phyloP scores from a whole-genome alignment of 2,113 vertebrate genomes.

The Columba janthina region DNA sequence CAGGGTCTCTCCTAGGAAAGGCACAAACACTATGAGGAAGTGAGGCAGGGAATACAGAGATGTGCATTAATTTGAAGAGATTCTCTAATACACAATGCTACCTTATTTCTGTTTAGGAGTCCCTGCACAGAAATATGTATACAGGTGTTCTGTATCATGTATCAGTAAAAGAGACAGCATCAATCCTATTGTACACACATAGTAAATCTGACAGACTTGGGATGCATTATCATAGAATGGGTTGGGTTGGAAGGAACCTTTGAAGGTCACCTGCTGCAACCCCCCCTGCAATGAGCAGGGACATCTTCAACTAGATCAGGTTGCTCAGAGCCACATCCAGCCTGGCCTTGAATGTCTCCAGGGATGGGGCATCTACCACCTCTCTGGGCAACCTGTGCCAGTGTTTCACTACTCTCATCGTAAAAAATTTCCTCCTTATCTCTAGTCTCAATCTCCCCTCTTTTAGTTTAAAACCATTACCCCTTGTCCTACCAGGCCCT shows the following conservation, averaged over 20 bases:
- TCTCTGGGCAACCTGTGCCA: not conserved
- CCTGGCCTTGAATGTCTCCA: not conserved
- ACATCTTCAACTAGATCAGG: too few species aligned
- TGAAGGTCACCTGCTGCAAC: too few species aligned
- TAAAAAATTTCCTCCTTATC: not conserved
- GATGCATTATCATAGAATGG: not conserved
- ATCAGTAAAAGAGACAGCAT: not conserved
- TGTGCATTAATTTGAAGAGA: not conserved
- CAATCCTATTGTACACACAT: rapidly evolving
- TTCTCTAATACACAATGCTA: not conserved
- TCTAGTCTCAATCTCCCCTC: not conserved
- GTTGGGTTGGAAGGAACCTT: too few species aligned
- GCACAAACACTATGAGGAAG: not conserved
- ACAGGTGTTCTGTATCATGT: not conserved
- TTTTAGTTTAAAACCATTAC: not conserved
- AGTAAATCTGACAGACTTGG: not conserved
- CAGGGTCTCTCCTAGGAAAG: not conserved
- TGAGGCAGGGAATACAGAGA: not conserved
- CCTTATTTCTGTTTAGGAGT: not conserved
- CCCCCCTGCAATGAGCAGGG: too few species aligned
- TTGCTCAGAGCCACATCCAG: too few species aligned
- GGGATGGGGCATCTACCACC: not conserved
- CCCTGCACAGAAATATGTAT: not conserved
- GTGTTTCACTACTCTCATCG: not conserved
- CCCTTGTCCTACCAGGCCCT: not conserved